Conservation (phyloP, 2,113 vertebrate species). For the Chaetodon auriga region DNA sequence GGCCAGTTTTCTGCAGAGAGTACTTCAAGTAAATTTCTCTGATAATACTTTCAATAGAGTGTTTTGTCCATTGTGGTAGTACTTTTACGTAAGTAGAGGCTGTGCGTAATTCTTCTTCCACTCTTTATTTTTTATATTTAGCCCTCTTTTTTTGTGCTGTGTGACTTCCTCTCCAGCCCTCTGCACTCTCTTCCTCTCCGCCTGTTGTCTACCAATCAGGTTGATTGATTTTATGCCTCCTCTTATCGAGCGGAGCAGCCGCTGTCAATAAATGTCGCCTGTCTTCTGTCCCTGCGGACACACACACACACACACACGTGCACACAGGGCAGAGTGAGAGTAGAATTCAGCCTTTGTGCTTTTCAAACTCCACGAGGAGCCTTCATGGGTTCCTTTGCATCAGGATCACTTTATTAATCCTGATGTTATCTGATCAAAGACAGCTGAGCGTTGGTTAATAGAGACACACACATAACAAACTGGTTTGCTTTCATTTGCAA, state of each 20-base stretch:
- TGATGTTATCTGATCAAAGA: not conserved
- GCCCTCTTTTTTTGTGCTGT: conserved; percentile 16
- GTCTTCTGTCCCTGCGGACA: conserved; percentile 15
- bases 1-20: too few relatives aligned
- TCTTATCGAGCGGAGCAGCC: conserved; percentile 77
- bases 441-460: not conserved
- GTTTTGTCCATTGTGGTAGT: not conserved
- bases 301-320: not conserved
- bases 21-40: not conserved
- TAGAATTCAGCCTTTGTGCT: conserved; percentile 13
- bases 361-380: not conserved
- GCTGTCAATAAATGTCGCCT: conserved; percentile 69
- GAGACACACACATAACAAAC: not conserved
- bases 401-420: not conserved
- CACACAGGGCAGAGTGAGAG: not conserved
- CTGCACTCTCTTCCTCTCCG: conserved; percentile 9
- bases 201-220: conserved; percentile 52
- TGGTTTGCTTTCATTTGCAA: not conserved
- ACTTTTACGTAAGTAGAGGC: not conserved
- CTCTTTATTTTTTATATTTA: not conserved
- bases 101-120: not conserved
- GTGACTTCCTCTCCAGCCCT: conserved; percentile 21
- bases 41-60: not conserved
- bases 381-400: not conserved
- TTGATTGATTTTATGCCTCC: conserved; percentile 79